A percentile compares a stretch with the other conserved stretches of the same genome.
These are phyloP conservation scores for Gymnothorax javanicus DNA, from an alignment of 2,797 vertebrate genomes.

Conservation along the genomic window DNA sequence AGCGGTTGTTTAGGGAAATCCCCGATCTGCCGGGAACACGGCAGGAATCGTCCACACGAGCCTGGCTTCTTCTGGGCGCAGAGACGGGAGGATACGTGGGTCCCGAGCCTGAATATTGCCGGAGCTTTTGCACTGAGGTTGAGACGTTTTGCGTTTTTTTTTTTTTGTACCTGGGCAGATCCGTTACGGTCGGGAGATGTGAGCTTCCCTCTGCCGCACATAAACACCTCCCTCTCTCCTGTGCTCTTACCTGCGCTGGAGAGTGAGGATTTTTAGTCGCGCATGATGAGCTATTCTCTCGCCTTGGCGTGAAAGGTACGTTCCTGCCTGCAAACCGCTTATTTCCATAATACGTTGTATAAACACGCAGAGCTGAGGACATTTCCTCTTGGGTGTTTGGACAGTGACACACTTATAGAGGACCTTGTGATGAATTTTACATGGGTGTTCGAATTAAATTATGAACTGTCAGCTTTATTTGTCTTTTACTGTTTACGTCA, in stretches of 20 bases:
- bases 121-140: background rate
- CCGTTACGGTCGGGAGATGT: background rate
- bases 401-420: too few relatives aligned
- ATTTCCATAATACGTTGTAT: background rate
- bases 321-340: background rate
- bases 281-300: background rate
- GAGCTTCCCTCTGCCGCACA: background rate
- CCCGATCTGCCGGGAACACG: background rate
- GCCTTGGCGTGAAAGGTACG: slow-evolving; percentile 1
- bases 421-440: too few relatives aligned
- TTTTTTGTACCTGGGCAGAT: background rate
- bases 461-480: too few relatives aligned
- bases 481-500: too few relatives aligned
- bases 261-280: background rate
- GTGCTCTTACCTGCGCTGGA: background rate
- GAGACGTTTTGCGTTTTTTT: background rate
- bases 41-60: background rate
- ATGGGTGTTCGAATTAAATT: too few relatives aligned
- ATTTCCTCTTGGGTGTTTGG: background rate
- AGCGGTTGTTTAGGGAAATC: slow-evolving; percentile 21
- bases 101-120: background rate
- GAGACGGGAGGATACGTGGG: background rate
- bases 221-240: background rate
- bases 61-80: background rate
- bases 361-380: background rate